A percentile compares a stretch with the other conserved stretches of the same genome.
Conservation (phyloP, 2,888 invertebrate genomes). For the Petrophora chlorosata region DNA sequence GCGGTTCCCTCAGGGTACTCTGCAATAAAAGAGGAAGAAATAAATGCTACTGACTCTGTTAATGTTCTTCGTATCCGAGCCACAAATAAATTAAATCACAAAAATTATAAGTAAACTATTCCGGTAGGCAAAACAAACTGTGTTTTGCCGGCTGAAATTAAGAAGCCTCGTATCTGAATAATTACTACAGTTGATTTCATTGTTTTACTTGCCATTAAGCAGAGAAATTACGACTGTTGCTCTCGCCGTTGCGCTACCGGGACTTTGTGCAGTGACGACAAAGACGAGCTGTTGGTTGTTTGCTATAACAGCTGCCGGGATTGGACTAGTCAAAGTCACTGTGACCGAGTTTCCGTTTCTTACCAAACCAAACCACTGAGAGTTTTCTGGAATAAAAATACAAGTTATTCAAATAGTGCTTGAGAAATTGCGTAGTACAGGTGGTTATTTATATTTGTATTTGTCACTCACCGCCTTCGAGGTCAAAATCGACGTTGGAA, state of each 20-base stretch:
- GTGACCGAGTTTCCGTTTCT: constrained; percentile 29
- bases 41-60: too few species aligned
- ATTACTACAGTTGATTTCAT: background rate
- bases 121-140: too few species aligned
- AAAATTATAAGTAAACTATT: too few species aligned
- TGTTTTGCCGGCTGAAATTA: too few species aligned
- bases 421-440: constrained; percentile 8
- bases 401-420: constrained; percentile 19
- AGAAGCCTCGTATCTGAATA: too few species aligned
- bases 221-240: too few species aligned
- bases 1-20: constrained; percentile 5
- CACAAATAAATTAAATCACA: too few species aligned
- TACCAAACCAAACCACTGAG: constrained; percentile 30
- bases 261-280: constrained; percentile 33
- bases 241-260: constrained; percentile 28
- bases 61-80: too few species aligned
- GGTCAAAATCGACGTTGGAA: constrained; percentile 36
- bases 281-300: constrained; percentile 44
- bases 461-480: constrained; percentile 43
- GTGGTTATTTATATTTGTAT: background rate
- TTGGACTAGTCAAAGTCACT: constrained; percentile 28
- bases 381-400: constrained; percentile 17
- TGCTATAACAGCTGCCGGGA: constrained; percentile 40
- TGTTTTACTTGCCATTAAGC: too few species aligned
- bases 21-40: constrained; percentile 4